phyloP scores from a whole-genome alignment of 2,113 vertebrate genomes.

The Polypterus senegalus region DNA sequence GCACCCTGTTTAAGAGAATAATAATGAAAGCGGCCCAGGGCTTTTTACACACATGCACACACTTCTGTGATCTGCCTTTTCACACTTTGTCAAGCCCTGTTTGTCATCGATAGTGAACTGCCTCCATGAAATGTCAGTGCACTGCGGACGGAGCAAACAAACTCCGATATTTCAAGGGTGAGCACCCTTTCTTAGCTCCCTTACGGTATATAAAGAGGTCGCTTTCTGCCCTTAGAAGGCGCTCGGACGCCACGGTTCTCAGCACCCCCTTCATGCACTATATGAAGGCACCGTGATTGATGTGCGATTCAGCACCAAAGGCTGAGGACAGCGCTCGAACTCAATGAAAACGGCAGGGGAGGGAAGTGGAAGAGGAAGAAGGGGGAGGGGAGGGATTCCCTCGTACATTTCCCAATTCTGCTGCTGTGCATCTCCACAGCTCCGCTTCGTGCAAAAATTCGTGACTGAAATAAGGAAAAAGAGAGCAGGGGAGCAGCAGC shows the following conservation, averaged over 20 bases:
- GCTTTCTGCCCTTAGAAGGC: too few species aligned
- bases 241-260: too few species aligned
- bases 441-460: neutral
- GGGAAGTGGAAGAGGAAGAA: slow-evolving; percentile 11
- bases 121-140: slow-evolving; percentile 37
- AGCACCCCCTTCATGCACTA: too few species aligned
- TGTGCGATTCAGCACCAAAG: slow-evolving; percentile 47
- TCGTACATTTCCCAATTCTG: slow-evolving; percentile 31
- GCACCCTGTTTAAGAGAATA: too few species aligned
- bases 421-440: neutral
- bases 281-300: slow-evolving; percentile 29
- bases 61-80: slow-evolving; percentile 15
- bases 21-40: too few species aligned
- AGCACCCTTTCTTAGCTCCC: slow-evolving; percentile 1
- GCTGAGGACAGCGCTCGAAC: slow-evolving; percentile 37
- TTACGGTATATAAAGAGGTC: too few species aligned
- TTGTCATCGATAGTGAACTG: slow-evolving; percentile 29
- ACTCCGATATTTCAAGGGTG: slow-evolving; percentile 18
- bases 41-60: slow-evolving; percentile 8
- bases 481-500: too few species aligned
- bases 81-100: slow-evolving; percentile 16
- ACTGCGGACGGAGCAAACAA: slow-evolving; percentile 31
- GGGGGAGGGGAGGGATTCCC: slow-evolving; percentile 47
- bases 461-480: neutral
- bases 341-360: slow-evolving; percentile 17